Evolutionary conservation across 2,888 invertebrate species (phyloP).

Genomic region (Nymphalis c-album): DNA sequence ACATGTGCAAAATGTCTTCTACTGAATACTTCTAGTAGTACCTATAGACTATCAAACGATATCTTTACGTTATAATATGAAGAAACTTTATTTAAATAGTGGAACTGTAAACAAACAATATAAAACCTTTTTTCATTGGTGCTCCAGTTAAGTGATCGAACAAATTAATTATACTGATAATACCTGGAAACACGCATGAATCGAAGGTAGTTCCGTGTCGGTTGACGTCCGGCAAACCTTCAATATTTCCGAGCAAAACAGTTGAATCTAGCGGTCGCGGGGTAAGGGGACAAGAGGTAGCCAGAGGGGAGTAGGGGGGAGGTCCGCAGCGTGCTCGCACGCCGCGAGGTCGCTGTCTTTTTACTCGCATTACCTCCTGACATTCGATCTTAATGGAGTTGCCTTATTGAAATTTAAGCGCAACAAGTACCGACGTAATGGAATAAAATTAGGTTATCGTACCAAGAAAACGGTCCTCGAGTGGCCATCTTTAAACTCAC

Average conservation of each 20-base stretch:
- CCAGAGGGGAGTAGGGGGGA: slow-evolving; percentile 34
- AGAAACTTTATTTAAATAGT: neutral
- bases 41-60: too few species aligned
- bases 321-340: slow-evolving; percentile 56
- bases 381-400: slow-evolving; percentile 77
- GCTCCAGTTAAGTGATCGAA: slow-evolving; percentile 41
- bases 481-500: slow-evolving; percentile 78
- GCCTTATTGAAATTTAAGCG: slow-evolving; percentile 76
- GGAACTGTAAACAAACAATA: neutral
- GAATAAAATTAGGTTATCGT: slow-evolving; percentile 79
- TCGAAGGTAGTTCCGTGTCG: slow-evolving; percentile 77
- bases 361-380: slow-evolving; percentile 74
- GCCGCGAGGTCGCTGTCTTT: slow-evolving; percentile 73
- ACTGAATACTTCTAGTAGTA: neutral
- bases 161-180: slow-evolving; percentile 42
- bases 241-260: slow-evolving; percentile 72
- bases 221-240: slow-evolving; percentile 79
- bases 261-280: slow-evolving; percentile 61
- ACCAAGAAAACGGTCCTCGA: slow-evolving; percentile 74
- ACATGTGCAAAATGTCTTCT: neutral
- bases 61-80: neutral
- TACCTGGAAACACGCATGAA: slow-evolving; percentile 72
- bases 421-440: slow-evolving; percentile 70
- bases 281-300: slow-evolving; percentile 43
- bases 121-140: slow-evolving; percentile 23